phyloP scores from a whole-genome alignment of 1,140 invertebrate genomes.

The Ostrea edulis region DNA sequence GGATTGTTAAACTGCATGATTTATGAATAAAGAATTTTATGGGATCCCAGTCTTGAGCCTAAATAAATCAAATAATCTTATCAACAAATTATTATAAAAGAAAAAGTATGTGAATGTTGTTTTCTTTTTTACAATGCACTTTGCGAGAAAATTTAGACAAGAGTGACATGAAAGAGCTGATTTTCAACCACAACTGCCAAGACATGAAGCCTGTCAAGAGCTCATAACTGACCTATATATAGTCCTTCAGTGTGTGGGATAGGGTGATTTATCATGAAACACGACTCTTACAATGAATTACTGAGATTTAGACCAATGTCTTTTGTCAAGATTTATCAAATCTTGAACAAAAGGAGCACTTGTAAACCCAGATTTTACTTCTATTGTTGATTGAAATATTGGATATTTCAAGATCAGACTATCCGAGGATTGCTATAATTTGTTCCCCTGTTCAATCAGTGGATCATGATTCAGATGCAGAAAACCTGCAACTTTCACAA shows the following conservation, averaged over 20 bases:
- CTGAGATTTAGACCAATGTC: slow-evolving; percentile 32
- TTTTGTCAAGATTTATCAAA: slow-evolving; percentile 38
- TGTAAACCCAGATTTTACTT: neutral
- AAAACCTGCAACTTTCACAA: slow-evolving; percentile 25
- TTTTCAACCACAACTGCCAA: neutral
- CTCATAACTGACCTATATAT: slow-evolving; percentile 5
- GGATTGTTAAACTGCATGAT: too few relatives aligned
- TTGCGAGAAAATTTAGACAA: too few relatives aligned
- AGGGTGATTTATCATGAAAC: slow-evolving; percentile 6
- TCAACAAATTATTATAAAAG: too few relatives aligned
- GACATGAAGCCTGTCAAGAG: neutral
- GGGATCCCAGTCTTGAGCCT: too few relatives aligned
- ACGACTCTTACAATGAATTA: slow-evolving; percentile 11
- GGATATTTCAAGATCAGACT: slow-evolving; percentile 11
- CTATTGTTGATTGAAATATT: slow-evolving; percentile 27
- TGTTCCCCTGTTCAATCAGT: neutral
- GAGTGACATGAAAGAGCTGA: too few relatives aligned
- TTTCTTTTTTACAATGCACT: too few relatives aligned
- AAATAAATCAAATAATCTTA: too few relatives aligned
- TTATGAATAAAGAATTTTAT: too few relatives aligned
- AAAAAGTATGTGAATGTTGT: too few relatives aligned
- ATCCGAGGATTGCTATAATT: neutral
- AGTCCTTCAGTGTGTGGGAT: neutral
- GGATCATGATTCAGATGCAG: slow-evolving; percentile 1
- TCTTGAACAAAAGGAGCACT: neutral